A percentile compares a stretch with the other conserved stretches of the same genome.
These are phyloP conservation scores for Oopsacas minuta DNA, from an alignment of 37 sponge, comb jelly and placozoan genomes.

Conservation along the genomic window DNA sequence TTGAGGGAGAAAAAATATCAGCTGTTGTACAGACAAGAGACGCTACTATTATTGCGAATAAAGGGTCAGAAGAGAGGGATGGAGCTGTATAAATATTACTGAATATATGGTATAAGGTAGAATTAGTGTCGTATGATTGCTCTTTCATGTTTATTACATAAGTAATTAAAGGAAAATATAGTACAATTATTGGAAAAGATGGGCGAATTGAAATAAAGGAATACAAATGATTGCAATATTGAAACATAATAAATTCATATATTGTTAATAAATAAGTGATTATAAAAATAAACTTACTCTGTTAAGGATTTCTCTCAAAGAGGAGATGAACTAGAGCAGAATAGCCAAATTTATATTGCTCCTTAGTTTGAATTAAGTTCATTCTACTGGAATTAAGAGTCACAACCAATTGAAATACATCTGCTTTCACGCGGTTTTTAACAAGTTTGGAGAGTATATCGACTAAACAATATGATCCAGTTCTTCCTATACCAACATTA, in stretches of 20 bases:
- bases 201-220: too few species aligned
- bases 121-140: neutral
- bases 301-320: neutral
- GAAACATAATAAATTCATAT: too few species aligned
- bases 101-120: neutral
- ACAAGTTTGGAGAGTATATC: conserved; percentile 12
- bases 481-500: neutral
- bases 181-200: too few species aligned
- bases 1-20: neutral
- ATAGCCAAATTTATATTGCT: conserved; percentile 6
- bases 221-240: neutral
- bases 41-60: neutral
- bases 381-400: neutral
- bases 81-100: neutral
- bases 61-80: neutral
- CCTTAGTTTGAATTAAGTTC: neutral
- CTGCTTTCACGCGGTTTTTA: conserved; percentile 12
- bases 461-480: neutral
- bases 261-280: neutral
- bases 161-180: neutral
- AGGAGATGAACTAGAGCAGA: neutral
- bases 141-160: neutral
- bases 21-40: neutral
- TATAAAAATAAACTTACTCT: neutral
- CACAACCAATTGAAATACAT: neutral